phyloP scores from a whole-genome alignment of 2,888 invertebrate genomes.

The Pherbina coryleti region DNA sequence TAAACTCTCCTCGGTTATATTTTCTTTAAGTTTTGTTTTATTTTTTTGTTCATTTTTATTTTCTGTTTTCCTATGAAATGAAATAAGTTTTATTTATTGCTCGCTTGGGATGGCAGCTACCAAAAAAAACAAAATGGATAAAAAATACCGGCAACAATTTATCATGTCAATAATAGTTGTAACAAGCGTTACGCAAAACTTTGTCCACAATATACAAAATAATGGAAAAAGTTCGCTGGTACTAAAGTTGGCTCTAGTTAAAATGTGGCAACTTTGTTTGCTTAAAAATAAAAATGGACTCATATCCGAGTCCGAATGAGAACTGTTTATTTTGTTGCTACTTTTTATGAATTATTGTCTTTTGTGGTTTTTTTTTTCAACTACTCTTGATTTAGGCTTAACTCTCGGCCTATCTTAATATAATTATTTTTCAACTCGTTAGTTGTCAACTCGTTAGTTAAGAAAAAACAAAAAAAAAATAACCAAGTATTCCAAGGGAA shows the following conservation, averaged over 20 bases:
- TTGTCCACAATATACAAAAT: background rate
- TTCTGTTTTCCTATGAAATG: background rate
- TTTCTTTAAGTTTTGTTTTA: conserved; percentile 12
- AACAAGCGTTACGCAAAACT: conserved; percentile 24
- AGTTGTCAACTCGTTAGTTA: no score
- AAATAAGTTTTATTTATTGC: conserved; percentile 32
- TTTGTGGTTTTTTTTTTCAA: no score
- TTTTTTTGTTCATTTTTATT: conserved; percentile 9
- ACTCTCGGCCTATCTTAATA: no score
- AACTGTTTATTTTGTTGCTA: no score
- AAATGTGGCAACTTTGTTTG: background rate
- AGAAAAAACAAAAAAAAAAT: no score
- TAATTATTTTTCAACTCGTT: no score
- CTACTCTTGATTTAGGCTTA: no score
- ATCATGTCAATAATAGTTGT: conserved; percentile 38
- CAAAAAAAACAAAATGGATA: no score
- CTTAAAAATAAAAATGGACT: no score
- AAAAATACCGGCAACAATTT: conserved; percentile 29
- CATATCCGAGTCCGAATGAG: no score
- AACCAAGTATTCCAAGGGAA: no score
- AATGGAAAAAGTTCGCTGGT: conserved; percentile 15
- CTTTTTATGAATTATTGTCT: no score
- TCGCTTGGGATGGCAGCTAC: background rate
- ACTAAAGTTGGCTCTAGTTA: background rate
- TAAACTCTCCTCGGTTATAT: conserved; percentile 13